phyloP scores from a whole-genome alignment of 1,140 invertebrate species.

The Ditylenchus dipsaci region DNA sequence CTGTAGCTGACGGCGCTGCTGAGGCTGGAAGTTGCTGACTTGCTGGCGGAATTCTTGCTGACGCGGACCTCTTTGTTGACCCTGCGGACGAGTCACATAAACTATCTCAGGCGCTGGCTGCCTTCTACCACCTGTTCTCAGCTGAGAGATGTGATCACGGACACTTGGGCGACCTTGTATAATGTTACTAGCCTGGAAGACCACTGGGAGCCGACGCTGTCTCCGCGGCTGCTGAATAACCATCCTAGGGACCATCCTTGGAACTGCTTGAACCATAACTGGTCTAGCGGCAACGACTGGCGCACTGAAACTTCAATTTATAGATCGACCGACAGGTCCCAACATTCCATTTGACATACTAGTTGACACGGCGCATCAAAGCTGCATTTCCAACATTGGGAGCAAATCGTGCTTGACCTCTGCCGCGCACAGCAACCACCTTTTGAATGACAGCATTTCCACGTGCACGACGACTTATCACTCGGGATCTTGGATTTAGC shows the following conservation, averaged over 20 bases:
- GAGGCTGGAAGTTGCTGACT: neutral
- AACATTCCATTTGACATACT: neutral
- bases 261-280: neutral
- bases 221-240: neutral
- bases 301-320: constrained; percentile 2
- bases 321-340: neutral
- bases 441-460: neutral
- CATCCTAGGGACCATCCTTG: neutral
- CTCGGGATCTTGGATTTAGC: constrained; percentile 16
- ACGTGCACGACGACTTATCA: constrained; percentile 11
- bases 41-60: neutral
- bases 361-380: constrained; percentile 1
- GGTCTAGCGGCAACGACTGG: neutral
- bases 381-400: neutral
- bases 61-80: neutral
- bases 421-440: neutral
- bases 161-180: neutral
- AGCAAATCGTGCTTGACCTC: neutral
- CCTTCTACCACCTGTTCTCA: constrained; percentile 6
- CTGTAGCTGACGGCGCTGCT: neutral
- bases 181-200: too few relatives aligned
- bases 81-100: neutral
- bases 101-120: neutral
- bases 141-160: constrained; percentile 19
- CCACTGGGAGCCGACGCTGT: neutral